phyloP scores from a whole-genome alignment of 2,888 invertebrate genomes.

The Cheilosia scutellata region DNA sequence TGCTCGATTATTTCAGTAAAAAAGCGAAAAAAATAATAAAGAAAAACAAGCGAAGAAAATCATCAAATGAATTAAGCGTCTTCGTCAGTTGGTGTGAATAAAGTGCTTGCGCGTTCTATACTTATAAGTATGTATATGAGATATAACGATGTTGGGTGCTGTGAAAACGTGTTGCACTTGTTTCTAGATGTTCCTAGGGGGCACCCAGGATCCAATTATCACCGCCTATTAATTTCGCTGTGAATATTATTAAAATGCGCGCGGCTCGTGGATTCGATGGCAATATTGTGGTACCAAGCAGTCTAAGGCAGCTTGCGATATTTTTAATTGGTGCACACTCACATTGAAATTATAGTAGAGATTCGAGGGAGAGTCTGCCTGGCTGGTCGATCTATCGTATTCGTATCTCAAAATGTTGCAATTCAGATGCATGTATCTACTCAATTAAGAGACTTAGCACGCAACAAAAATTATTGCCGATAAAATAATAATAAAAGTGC shows the following conservation, averaged over 20 bases:
- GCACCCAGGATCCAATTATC: slow-evolving; percentile 70
- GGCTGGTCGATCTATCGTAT: neutral
- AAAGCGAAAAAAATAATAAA: neutral
- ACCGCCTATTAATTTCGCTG: slow-evolving; percentile 71
- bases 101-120: slow-evolving; percentile 24
- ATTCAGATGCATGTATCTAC: slow-evolving; percentile 53
- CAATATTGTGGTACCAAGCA: slow-evolving; percentile 67
- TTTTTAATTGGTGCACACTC: slow-evolving; percentile 53
- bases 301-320: slow-evolving; percentile 59
- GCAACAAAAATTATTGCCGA: slow-evolving; percentile 68
- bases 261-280: slow-evolving; percentile 39
- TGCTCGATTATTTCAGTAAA: slow-evolving; percentile 22
- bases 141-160: neutral
- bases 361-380: slow-evolving; percentile 7
- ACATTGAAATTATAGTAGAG: neutral
- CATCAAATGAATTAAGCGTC: slow-evolving; percentile 38
- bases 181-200: slow-evolving; percentile 55
- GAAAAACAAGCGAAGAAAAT: slow-evolving; percentile 36
- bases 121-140: slow-evolving; percentile 4
- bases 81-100: slow-evolving; percentile 35
- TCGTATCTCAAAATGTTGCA: slow-evolving; percentile 12
- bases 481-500: slow-evolving; percentile 58
- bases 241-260: slow-evolving; percentile 67
- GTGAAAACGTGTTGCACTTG: slow-evolving; percentile 66
- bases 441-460: slow-evolving; percentile 69